These are phyloP conservation scores for Pterophyllum scalare DNA, from an alignment of 2,113 vertebrate species.

Conservation along the genomic window DNA sequence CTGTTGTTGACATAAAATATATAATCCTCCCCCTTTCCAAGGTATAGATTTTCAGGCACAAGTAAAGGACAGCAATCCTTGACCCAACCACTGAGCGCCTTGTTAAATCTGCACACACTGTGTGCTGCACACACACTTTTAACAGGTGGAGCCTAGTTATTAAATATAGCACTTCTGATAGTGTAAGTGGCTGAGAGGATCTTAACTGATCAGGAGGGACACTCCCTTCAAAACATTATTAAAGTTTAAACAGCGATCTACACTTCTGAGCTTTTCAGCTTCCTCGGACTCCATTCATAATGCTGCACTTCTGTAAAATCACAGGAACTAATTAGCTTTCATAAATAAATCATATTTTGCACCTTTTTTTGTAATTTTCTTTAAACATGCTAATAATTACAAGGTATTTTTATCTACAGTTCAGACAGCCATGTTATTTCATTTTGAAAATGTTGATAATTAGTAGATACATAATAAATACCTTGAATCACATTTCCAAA, in stretches of 20 bases:
- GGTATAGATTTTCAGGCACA: conserved; percentile 72
- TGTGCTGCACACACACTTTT: conserved; percentile 34
- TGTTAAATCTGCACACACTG: conserved; percentile 66
- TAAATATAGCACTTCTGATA: conserved; percentile 51
- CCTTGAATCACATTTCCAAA: neutral
- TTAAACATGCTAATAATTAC: neutral
- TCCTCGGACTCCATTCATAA: neutral
- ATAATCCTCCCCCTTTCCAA: conserved; percentile 66
- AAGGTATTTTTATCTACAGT: neutral
- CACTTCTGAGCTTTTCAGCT: neutral
- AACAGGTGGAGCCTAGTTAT: conserved; percentile 48
- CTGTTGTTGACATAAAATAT: conserved; percentile 73
- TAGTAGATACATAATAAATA: neutral
- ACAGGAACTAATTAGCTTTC: neutral
- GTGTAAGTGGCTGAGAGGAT: conserved; percentile 39
- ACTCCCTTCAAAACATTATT: conserved; percentile 31
- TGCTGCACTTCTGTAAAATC: neutral
- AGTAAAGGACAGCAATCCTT: conserved; percentile 71
- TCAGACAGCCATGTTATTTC: neutral
- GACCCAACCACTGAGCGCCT: conserved; percentile 65
- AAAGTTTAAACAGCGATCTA: conserved; percentile 52
- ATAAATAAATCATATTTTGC: neutral
- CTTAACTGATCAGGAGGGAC: conserved; percentile 56
- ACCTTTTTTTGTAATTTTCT: neutral
- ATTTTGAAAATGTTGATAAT: neutral